Evolutionary conservation across 2,113 vertebrate species (phyloP), one percentile per base, ranked within the genome.

Genomic region (Amblyopsis rosae): DNA sequence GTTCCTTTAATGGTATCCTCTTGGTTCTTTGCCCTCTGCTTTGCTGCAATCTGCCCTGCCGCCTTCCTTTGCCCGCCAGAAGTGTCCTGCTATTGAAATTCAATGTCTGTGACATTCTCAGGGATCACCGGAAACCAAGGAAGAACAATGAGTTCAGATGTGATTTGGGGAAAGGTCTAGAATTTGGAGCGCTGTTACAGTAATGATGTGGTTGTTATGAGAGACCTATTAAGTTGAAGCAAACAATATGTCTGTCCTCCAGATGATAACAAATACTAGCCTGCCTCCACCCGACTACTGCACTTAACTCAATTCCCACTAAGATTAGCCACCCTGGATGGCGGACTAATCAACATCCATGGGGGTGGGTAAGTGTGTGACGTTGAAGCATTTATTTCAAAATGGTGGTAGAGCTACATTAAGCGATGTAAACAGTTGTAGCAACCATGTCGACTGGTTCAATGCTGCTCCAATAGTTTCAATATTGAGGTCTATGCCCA

Each of bases 1-100:
- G 62, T 58, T 71, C 57, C 33, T 62, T 65, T 51, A 76, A 62
- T 63, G 46, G 19, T 12, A 8, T 69, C 32, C 67, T 12, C 16
- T 60, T 50, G 57, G 64, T 57, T 45, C n/a, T 56, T 13, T 59
- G 54, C 17, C 47, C 61, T 26, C 47, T 9, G 46, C 58, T 56
- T 59, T 63, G 26, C 48, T 55, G 59, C 6, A 17, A 48, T 48
- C 35, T 8, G 9, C 12, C 33, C 45, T 32, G 9, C 8, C 47
- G 56, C 16, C 16, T 55, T 61, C 55, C 35, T 47, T 19, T 41
- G 17, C 19, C 72, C 17, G 51, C 32, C 48, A 26, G n/a, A 63
- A 17, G 62, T 62, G 66, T 58, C 53, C 5, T 6, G 46, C 16
- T 3, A 53, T 50, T 67, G 45, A 70, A 77, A 59, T 9, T 12